Conservation (phyloP, 2,888 invertebrate genomes). For the Caenorhabditis sinica region DNA sequence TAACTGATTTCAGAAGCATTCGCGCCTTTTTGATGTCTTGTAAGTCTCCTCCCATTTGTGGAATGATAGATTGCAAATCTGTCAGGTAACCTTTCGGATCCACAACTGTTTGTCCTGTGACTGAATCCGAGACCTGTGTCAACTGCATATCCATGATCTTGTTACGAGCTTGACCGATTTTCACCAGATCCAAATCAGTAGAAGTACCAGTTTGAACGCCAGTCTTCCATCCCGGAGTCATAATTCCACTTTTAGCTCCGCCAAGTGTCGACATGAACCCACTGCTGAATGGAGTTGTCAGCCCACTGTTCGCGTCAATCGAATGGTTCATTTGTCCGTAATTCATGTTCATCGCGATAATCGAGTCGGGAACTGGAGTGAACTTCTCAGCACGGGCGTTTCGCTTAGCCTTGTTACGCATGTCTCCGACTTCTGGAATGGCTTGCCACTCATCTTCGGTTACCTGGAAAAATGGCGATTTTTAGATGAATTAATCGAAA, state of each 20-base stretch:
- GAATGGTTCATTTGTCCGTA: slow-evolving; percentile 87
- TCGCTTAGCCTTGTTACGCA: slow-evolving; percentile 95
- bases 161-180: slow-evolving; percentile 99
- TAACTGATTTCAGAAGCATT: slow-evolving; percentile 94
- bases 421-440: slow-evolving; percentile 99
- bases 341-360: slow-evolving; percentile 90
- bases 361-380: slow-evolving; percentile 97
- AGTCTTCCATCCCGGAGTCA: slow-evolving; percentile 89
- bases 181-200: slow-evolving; percentile 93
- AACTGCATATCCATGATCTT: slow-evolving; percentile 99
- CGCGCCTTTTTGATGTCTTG: slow-evolving; percentile 87
- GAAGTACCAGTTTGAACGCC: slow-evolving; percentile 83
- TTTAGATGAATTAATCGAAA: too few species aligned
- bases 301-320: slow-evolving; percentile 88
- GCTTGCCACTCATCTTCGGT: slow-evolving; percentile 96
- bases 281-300: slow-evolving; percentile 72
- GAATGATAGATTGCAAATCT: slow-evolving; percentile 98
- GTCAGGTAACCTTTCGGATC: slow-evolving; percentile 99
- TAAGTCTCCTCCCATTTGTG: slow-evolving; percentile 93
- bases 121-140: slow-evolving; percentile 94
- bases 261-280: slow-evolving; percentile 76
- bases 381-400: slow-evolving; percentile 97
- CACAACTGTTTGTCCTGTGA: slow-evolving; percentile 98
- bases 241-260: slow-evolving; percentile 86
- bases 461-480: slow-evolving; percentile 63